phyloP scores from a whole-genome alignment of 1,140 invertebrate species.

The Littorina saxatilis region DNA sequence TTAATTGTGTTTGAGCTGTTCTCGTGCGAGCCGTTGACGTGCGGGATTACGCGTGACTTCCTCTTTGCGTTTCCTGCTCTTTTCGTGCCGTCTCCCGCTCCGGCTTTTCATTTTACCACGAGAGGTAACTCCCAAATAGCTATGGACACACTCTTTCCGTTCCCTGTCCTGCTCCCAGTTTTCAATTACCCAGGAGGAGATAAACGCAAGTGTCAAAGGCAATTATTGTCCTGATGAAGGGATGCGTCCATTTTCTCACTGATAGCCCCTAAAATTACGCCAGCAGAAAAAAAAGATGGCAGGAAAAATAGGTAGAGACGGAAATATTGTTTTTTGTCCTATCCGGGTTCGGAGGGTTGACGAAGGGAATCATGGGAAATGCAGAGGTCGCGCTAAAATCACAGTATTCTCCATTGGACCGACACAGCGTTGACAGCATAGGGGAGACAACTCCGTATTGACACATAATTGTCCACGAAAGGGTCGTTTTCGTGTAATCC shows the following conservation, averaged over 20 bases:
- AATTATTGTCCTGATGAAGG: not conserved
- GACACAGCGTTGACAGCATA: too few relatives aligned
- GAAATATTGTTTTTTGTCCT: too few relatives aligned
- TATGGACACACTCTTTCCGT: slow-evolving; percentile 22
- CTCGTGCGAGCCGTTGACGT: slow-evolving; percentile 27
- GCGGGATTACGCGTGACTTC: slow-evolving; percentile 27
- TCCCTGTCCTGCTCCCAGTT: not conserved
- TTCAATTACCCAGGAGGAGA: slow-evolving; percentile 20
- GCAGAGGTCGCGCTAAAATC: too few relatives aligned
- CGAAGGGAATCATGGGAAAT: too few relatives aligned
- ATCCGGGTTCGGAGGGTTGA: too few relatives aligned
- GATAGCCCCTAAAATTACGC: not conserved
- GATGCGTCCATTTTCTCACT: not conserved
- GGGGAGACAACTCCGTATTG: too few relatives aligned
- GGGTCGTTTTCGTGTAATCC: too few relatives aligned
- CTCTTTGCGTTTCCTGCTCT: not conserved
- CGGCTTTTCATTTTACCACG: slow-evolving; percentile 6
- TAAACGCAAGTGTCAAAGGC: slow-evolving; percentile 17
- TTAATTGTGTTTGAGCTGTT: not conserved
- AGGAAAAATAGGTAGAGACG: too few relatives aligned
- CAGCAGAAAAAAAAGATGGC: too few relatives aligned
- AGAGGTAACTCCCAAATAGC: slow-evolving; percentile 18
- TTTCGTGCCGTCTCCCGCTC: not conserved
- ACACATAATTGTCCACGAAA: too few relatives aligned
- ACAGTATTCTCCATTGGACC: too few relatives aligned